Evolutionary conservation across 2,113 vertebrate genomes (phyloP).

Genomic region (Macheiramphus alcinus): DNA sequence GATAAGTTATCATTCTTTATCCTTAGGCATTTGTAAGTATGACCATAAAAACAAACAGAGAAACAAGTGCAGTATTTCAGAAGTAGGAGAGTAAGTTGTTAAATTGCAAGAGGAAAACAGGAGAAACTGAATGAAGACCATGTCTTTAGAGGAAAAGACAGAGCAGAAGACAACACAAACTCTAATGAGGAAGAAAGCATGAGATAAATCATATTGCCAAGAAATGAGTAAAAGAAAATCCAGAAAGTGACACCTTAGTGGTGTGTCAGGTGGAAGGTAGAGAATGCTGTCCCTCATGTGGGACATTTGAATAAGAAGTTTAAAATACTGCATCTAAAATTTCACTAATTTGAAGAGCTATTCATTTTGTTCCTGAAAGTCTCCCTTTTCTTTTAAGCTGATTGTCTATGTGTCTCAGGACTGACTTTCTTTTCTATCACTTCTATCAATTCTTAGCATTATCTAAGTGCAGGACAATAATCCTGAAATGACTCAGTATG

Average conservation of each 20-base stretch:
- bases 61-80: background rate
- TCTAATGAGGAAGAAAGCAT: background rate
- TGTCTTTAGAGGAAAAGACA: background rate
- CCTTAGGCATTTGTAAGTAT: background rate
- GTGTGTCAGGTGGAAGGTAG: background rate
- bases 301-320: background rate
- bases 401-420: background rate
- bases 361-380: background rate
- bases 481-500: background rate
- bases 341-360: background rate
- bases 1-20: background rate
- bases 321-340: background rate
- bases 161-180: background rate
- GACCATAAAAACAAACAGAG: background rate
- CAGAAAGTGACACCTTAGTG: background rate
- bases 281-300: background rate
- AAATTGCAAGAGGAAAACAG: background rate
- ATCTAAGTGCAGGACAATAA: background rate
- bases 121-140: background rate
- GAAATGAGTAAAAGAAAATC: background rate
- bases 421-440: background rate
- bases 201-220: background rate
- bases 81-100: background rate
- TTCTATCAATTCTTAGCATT: background rate
- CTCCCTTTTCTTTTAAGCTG: background rate